These are phyloP conservation scores for Rhabdomys pumilio DNA, from an alignment of 2,797 vertebrate genomes.

Conservation along the genomic window DNA sequence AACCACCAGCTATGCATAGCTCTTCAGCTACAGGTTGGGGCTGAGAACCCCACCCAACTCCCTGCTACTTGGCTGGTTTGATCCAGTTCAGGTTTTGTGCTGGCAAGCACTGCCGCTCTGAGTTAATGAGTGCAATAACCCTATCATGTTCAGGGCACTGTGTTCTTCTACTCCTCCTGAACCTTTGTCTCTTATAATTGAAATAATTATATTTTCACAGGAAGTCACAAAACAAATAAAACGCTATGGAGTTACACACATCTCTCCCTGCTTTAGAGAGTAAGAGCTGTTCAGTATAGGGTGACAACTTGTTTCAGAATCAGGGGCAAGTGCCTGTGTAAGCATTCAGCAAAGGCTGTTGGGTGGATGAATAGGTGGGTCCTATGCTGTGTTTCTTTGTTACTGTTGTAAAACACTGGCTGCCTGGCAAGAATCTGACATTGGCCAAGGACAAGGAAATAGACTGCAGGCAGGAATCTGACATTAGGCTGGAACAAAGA, in stretches of 20 bases:
- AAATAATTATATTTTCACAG: background rate
- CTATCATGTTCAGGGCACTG: background rate
- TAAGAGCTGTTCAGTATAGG: background rate
- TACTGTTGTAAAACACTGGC: background rate
- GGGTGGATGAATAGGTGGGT: constrained; percentile 13
- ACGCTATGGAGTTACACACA: background rate
- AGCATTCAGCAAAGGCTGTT: background rate
- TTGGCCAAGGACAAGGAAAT: too few relatives aligned
- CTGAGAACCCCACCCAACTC: background rate
- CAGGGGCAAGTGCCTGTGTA: background rate
- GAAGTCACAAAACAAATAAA: constrained; percentile 15
- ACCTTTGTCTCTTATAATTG: background rate
- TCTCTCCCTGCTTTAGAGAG: background rate
- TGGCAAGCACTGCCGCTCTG: background rate
- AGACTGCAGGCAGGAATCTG: too few relatives aligned
- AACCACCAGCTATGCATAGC: background rate
- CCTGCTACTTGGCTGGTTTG: background rate
- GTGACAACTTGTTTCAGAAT: background rate
- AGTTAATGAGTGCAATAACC: background rate
- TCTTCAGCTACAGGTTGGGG: background rate
- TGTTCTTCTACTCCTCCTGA: background rate
- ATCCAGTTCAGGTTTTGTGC: background rate
- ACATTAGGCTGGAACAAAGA: too few relatives aligned
- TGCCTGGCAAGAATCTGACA: too few relatives aligned
- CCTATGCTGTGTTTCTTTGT: background rate